These are phyloP conservation scores for Melanotaenia parkinsoni DNA, from an alignment of 2,797 vertebrate species.

Conservation along the genomic window DNA sequence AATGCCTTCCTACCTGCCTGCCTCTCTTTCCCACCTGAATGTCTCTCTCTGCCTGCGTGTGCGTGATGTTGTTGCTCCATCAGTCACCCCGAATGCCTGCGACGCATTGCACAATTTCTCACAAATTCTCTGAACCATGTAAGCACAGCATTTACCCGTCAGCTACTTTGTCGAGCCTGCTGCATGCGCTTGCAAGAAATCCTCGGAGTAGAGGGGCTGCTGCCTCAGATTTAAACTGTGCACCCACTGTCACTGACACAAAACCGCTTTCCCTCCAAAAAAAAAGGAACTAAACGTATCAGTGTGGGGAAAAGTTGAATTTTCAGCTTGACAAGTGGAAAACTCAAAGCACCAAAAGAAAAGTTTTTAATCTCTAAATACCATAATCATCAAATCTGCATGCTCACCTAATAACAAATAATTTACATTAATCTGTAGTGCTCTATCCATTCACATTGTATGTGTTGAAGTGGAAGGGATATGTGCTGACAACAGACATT, in stretches of 20 bases:
- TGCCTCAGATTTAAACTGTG: slow-evolving; percentile 39
- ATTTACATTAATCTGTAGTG: slow-evolving; percentile 5
- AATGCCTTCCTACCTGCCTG: slow-evolving; percentile 25
- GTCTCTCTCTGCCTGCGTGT: slow-evolving; percentile 5
- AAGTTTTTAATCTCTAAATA: not conserved
- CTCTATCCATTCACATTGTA: not conserved
- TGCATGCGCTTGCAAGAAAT: slow-evolving; percentile 45
- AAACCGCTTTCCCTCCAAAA: slow-evolving; percentile 1
- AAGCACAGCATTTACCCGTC: slow-evolving; percentile 72
- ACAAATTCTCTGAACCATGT: slow-evolving; percentile 64
- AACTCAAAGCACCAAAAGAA: not conserved
- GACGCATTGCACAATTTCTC: slow-evolving; percentile 50
- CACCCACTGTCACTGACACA: slow-evolving; percentile 29
- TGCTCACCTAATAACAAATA: not conserved
- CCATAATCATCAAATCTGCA: slow-evolving; percentile 9
- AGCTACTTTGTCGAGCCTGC: slow-evolving; percentile 57
- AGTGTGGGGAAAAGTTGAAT: not conserved
- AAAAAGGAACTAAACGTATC: slow-evolving; percentile 37
- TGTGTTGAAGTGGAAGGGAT: not conserved
- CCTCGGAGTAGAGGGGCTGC: slow-evolving; percentile 38
- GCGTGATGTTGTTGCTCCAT: slow-evolving; percentile 56
- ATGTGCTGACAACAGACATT: slow-evolving; percentile 3
- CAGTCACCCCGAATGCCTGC: slow-evolving; percentile 64
- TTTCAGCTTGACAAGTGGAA: not conserved
- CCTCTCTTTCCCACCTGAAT: slow-evolving; percentile 3